Conservation (phyloP, 2,113 vertebrate species). For the Australoheros scitulus region DNA sequence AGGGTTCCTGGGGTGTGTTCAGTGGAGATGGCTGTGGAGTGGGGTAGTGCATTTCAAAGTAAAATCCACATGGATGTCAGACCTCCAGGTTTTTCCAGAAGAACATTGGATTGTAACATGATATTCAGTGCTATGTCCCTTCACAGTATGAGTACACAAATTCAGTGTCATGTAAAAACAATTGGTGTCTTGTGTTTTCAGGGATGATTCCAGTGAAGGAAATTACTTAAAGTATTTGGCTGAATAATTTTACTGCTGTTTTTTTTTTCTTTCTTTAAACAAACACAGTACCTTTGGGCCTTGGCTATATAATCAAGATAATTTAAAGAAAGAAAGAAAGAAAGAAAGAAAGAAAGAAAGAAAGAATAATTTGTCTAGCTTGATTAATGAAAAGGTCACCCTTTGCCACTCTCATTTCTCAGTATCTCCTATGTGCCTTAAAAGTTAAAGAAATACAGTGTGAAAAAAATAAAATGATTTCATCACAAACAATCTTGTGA, state of each 20-base stretch:
- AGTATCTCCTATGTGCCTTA: background rate
- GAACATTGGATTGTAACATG: background rate
- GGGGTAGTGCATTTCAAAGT: background rate
- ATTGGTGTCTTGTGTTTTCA: conserved; percentile 21
- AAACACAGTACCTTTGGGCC: conserved; percentile 8
- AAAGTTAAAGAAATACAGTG: background rate
- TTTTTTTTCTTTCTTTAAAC: conserved; percentile 7
- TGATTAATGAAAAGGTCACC: background rate
- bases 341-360: background rate
- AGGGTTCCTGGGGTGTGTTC: background rate
- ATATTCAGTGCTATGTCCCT: background rate
- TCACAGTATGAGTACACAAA: background rate
- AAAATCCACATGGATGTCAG: background rate
- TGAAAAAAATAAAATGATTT: conserved; percentile 12
- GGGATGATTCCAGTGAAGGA: conserved; percentile 35
- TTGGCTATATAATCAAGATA: background rate
- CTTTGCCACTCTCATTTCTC: background rate
- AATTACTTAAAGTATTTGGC: conserved; percentile 34
- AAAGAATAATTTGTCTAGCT: background rate
- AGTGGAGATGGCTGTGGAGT: too few relatives aligned
- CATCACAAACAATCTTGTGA: background rate
- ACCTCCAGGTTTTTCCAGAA: background rate
- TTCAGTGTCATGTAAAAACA: conserved; percentile 3
- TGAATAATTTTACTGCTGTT: conserved; percentile 1
- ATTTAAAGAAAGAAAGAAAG: background rate